phyloP scores from a whole-genome alignment of 2,113 vertebrate genomes.

The Phalacrocorax pelagicus region DNA sequence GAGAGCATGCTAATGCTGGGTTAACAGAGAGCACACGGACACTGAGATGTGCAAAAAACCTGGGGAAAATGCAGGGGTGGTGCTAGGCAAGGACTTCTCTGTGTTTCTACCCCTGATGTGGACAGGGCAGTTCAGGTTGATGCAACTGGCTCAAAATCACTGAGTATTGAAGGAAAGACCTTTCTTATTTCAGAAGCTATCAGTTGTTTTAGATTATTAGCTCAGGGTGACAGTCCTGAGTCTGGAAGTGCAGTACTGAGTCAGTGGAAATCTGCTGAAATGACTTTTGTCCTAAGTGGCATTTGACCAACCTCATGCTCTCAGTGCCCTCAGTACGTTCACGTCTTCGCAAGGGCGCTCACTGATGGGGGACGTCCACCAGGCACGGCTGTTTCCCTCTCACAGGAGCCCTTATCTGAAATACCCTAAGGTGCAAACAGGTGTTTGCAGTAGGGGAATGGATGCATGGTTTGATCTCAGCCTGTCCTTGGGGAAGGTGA shows the following conservation, averaged over 20 bases:
- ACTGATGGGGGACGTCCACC: not conserved
- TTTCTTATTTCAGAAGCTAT: not conserved
- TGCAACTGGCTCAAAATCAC: not conserved
- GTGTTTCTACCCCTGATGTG: not conserved
- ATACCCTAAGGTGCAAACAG: not conserved
- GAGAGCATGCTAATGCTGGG: not conserved
- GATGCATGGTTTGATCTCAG: not conserved
- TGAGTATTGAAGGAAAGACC: not conserved
- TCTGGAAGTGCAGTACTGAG: not conserved
- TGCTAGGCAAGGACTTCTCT: not conserved
- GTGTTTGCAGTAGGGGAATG: not conserved
- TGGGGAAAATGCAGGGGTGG: not conserved
- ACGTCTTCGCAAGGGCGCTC: fast-evolving
- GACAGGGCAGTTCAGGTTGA: not conserved
- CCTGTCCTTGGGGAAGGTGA: not conserved
- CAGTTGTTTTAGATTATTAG: not conserved
- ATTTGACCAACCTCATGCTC: not conserved
- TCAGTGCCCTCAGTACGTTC: not conserved
- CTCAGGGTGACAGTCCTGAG: not conserved
- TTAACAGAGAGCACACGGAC: not conserved
- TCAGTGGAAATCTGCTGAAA: not conserved
- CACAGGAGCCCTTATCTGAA: not conserved
- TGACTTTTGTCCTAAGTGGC: constrained; percentile 12
- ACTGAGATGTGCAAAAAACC: not conserved
- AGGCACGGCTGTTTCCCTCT: not conserved